These are phyloP conservation scores for Spheniscus mendiculus DNA, from an alignment of 2,113 vertebrate species.

Conservation along the genomic window DNA sequence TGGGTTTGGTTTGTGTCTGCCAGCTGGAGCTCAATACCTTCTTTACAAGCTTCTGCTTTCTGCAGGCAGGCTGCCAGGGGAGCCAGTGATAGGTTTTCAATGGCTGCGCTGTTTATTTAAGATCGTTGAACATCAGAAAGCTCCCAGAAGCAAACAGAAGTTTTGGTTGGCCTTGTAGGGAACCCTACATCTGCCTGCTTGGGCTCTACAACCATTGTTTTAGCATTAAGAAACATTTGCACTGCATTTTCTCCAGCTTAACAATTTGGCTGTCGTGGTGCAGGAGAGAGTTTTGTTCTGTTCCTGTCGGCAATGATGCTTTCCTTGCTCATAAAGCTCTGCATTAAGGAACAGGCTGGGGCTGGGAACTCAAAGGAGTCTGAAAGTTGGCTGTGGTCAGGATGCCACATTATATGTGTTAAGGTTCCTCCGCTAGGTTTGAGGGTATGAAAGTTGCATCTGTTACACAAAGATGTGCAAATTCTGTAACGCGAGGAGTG, in stretches of 20 bases:
- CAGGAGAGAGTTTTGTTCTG: background rate
- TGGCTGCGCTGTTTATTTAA: background rate
- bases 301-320: background rate
- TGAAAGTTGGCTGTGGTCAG: background rate
- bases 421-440: background rate
- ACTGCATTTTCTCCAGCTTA: background rate
- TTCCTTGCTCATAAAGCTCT: background rate
- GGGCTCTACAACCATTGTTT: background rate
- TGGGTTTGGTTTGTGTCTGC: background rate
- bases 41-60: conserved; percentile 27
- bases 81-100: background rate
- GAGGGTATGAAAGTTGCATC: background rate
- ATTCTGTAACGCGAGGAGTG: background rate
- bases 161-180: background rate
- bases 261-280: background rate
- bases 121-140: background rate
- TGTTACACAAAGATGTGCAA: background rate
- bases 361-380: background rate
- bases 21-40: conserved; percentile 26
- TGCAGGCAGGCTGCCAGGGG: background rate
- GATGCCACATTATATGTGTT: background rate
- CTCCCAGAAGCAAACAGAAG: conserved; percentile 11
- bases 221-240: background rate
- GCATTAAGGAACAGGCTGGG: background rate
- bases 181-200: background rate